A percentile compares a stretch with the other conserved stretches of the same genome.
Evolutionary conservation across 2,797 vertebrate species (phyloP).

Genomic region (Enteromius paludinosus): DNA sequence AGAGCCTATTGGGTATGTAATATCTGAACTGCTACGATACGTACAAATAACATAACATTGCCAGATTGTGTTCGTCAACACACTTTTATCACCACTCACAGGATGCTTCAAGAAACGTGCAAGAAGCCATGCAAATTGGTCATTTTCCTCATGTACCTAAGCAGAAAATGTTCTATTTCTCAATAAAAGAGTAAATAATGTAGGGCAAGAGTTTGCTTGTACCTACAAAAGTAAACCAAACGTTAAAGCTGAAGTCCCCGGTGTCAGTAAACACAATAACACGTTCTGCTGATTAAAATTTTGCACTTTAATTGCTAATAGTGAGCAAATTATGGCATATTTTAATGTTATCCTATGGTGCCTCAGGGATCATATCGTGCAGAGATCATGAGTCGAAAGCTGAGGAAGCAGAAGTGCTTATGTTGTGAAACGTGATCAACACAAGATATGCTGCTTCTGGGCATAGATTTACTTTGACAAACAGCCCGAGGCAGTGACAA

Average conservation of each 20-base stretch:
- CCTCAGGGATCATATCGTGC: not conserved
- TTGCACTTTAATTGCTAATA: constrained; percentile 72
- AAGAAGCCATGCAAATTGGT: not conserved
- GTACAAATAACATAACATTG: not conserved
- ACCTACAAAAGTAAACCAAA: not conserved
- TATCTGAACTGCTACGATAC: not conserved
- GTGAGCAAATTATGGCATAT: constrained; percentile 58
- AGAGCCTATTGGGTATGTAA: not conserved
- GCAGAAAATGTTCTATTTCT: not conserved
- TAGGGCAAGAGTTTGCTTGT: not conserved
- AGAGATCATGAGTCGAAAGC: constrained; percentile 1
- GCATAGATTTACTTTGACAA: constrained; percentile 25
- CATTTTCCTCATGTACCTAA: not conserved
- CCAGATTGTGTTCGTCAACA: not conserved
- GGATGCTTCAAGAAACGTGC: not conserved
- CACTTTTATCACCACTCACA: not conserved
- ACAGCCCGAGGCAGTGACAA: constrained; percentile 7
- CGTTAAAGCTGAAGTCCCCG: not conserved
- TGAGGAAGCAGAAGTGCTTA: not conserved
- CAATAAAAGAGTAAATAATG: not conserved
- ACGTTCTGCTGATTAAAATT: constrained; percentile 10
- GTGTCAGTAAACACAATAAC: constrained; percentile 1
- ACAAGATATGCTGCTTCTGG: not conserved
- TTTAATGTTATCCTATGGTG: constrained; percentile 16
- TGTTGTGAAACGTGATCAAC: not conserved